phyloP scores from a whole-genome alignment of 2,888 invertebrate species.

The Trachelus iudaicus region DNA sequence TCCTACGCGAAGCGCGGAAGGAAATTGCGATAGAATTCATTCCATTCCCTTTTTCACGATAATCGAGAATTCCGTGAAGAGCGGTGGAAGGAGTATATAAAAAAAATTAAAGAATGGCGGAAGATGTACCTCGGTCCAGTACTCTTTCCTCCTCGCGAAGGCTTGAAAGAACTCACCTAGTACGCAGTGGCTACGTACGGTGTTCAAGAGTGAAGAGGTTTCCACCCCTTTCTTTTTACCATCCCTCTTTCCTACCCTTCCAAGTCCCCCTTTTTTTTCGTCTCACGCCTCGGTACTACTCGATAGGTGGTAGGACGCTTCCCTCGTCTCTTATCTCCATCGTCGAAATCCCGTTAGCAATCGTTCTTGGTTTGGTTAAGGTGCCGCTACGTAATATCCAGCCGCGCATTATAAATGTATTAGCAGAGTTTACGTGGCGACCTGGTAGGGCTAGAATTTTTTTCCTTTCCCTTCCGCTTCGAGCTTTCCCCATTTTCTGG shows the following conservation, averaged over 20 bases:
- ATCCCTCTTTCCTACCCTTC: background rate
- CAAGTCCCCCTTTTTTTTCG: background rate
- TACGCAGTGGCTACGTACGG: background rate
- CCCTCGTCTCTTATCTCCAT: background rate
- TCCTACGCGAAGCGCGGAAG: background rate
- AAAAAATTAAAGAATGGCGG: background rate
- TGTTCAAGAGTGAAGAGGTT: background rate
- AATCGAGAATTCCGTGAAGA: background rate
- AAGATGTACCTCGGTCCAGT: background rate
- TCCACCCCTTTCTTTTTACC: background rate
- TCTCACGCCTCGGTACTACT: background rate
- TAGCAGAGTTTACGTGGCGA: background rate
- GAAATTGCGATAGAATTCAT: background rate
- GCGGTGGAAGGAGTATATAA: background rate
- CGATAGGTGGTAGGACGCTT: background rate
- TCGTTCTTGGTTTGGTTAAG: background rate
- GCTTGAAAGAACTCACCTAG: background rate
- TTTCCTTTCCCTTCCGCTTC: background rate
- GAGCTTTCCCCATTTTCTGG: background rate
- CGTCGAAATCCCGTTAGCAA: background rate
- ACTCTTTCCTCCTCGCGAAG: background rate
- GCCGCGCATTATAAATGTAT: slow-evolving; percentile 5
- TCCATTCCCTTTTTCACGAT: background rate
- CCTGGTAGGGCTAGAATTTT: background rate
- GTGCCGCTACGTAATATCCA: background rate